A percentile compares a stretch with the other conserved stretches of the same genome.
phyloP scores from a whole-genome alignment of 2,888 invertebrate species.

The Epinotia nisella region DNA sequence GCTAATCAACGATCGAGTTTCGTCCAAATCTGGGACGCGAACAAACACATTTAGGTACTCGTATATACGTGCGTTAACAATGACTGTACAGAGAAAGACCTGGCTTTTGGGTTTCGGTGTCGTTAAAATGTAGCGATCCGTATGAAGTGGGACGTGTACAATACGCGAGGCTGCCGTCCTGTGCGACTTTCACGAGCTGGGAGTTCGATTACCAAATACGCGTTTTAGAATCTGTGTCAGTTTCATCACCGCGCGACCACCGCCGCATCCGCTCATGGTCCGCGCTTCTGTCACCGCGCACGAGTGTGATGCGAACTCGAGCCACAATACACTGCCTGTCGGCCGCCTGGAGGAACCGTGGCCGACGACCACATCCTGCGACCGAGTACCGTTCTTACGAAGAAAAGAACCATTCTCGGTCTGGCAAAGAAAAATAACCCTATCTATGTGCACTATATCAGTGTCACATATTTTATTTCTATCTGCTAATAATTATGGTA shows the following conservation, averaged over 20 bases:
- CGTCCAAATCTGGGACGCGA: conserved; percentile 78
- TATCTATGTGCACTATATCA: neutral
- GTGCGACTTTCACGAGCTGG: conserved; percentile 82
- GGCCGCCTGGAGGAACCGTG: conserved; percentile 13
- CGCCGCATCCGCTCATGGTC: conserved; percentile 75
- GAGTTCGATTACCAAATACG: conserved; percentile 83
- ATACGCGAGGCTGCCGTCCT: conserved; percentile 79
- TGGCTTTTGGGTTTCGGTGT: conserved; percentile 77
- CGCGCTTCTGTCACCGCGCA: conserved; percentile 67
- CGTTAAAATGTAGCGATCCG: conserved; percentile 75
- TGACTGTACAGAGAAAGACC: conserved; percentile 68
- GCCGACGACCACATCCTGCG: conserved; percentile 42
- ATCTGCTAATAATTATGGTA: neutral
- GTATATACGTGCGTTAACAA: conserved; percentile 65
- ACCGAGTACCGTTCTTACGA: conserved; percentile 13
- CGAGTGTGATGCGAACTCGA: conserved; percentile 50
- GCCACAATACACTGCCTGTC: conserved; percentile 30
- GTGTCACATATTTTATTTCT: neutral
- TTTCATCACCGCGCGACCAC: conserved; percentile 79
- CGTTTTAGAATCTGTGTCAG: conserved; percentile 83
- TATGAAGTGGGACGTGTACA: conserved; percentile 75
- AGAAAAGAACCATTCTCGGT: conserved; percentile 17
- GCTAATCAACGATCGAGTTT: conserved; percentile 79
- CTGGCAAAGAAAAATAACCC: neutral
- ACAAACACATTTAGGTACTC: conserved; percentile 65